Base-by-base conservation (phyloP, 2,113 vertebrate genomes). In the Morone chrysops region DNA sequence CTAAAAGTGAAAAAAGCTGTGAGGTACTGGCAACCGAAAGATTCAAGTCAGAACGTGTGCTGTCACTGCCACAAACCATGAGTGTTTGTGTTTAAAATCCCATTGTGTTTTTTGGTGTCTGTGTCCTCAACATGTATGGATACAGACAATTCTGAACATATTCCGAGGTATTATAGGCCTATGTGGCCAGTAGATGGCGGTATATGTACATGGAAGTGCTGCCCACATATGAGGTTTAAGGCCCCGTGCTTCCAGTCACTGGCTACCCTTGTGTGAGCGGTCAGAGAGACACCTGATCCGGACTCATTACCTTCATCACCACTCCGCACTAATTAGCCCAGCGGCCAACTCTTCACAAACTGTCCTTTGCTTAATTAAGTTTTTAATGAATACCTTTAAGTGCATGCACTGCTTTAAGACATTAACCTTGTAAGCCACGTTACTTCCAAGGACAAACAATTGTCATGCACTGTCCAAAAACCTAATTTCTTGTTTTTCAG, bases 171-270 rank as follows among this genome's bases (percentile, higher is more conserved):
- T 31, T 31, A 31, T 31, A 31, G 31, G 31, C 31, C 31, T 14
- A 3, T 78, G 4, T 43, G n/a, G 36, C 90, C 95, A 92, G 92
- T 87, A 96, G 95, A 93, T 96, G 95, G 94, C 92, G 82, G 62
- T 95, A 86, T 63, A 87, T 59, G 80, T 89, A 88, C 93, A 90
- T 62, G 60, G 63, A 92, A 91, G 56, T 17, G 14, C 31, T 36
- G 1, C 6, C 20, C 66, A 38, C 22, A 53, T 0, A 0, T 1
- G 18, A 7, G 22, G 8, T 8, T 7, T 14, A 2, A 8, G 65
- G 74, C 65, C 56, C 17, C 50, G 82, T 36, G 31, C 62, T 68
- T 50, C 45, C 45, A 53, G 81, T 61, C 76, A 11, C 50, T 10
- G 31, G 16, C 63, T 56, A 82, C 25, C 73, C 50, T n/a, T 20